These are phyloP conservation scores for Aquatica leii DNA, from an alignment of 2,888 invertebrate species.

Conservation along the genomic window DNA sequence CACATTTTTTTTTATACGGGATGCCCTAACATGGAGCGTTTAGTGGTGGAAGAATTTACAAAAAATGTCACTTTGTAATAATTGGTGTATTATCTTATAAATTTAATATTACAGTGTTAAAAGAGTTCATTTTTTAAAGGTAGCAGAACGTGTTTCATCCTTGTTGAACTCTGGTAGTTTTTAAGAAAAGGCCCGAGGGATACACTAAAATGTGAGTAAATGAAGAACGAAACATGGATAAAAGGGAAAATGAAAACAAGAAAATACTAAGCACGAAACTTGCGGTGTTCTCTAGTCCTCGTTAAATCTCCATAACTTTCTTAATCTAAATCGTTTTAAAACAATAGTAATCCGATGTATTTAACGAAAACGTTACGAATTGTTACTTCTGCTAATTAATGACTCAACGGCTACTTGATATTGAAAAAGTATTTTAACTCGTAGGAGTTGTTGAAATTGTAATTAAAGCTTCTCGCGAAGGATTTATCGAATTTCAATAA, in stretches of 20 bases:
- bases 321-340: conserved; percentile 47
- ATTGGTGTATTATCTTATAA: conserved; percentile 27
- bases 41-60: conserved; percentile 12
- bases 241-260: conserved; percentile 47
- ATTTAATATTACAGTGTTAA: conserved; percentile 31
- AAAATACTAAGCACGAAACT: conserved; percentile 41
- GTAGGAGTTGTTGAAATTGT: conserved; percentile 7
- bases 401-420: too few species aligned
- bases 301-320: conserved; percentile 50
- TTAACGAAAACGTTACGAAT: too few species aligned
- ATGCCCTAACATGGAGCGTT: conserved; percentile 15
- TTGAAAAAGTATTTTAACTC: conserved; percentile 15
- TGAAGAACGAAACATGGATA: conserved; percentile 45
- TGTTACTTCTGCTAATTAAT: too few species aligned
- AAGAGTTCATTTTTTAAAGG: conserved; percentile 28
- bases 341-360: conserved; percentile 45
- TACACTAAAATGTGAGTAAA: conserved; percentile 45
- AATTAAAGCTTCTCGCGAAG: conserved; percentile 18
- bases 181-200: conserved; percentile 32
- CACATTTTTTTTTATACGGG: too few species aligned
- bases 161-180: conserved; percentile 28
- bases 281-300: conserved; percentile 44
- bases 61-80: conserved; percentile 25
- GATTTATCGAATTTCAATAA: conserved; percentile 18
- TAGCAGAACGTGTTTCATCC: conserved; percentile 29